phyloP scores from a whole-genome alignment of 2,888 invertebrate species.

The Dynastes grantii region DNA sequence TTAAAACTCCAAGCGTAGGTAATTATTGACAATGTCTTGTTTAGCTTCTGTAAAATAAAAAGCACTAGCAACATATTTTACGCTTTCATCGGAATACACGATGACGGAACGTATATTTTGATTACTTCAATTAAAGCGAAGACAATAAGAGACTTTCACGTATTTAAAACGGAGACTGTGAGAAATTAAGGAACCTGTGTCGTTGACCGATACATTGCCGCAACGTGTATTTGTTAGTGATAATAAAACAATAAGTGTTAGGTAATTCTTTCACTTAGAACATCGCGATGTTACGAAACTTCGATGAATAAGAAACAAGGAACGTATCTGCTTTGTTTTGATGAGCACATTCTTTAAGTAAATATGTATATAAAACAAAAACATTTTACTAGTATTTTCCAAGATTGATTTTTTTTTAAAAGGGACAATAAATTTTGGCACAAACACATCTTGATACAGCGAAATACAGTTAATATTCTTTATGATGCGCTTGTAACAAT shows the following conservation, averaged over 20 bases:
- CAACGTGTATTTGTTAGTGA: slow-evolving; percentile 24
- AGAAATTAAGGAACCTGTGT: slow-evolving; percentile 32
- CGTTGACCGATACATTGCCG: slow-evolving; percentile 36
- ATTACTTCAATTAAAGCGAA: slow-evolving; percentile 31
- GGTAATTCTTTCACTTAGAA: slow-evolving; percentile 21
- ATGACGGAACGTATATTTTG: slow-evolving; percentile 19
- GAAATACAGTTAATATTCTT: too few relatives aligned
- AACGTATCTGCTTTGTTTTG: neutral
- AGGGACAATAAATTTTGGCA: too few relatives aligned
- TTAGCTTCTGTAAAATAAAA: slow-evolving; percentile 14
- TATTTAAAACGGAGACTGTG: slow-evolving; percentile 33
- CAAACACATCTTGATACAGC: too few relatives aligned
- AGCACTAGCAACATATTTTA: slow-evolving; percentile 28
- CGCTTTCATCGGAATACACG: slow-evolving; percentile 23
- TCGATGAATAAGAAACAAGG: slow-evolving; percentile 2
- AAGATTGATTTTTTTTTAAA: too few relatives aligned
- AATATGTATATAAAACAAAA: too few relatives aligned
- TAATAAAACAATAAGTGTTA: slow-evolving; percentile 35
- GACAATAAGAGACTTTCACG: slow-evolving; percentile 41
- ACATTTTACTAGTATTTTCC: too few relatives aligned
- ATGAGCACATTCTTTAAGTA: too few relatives aligned
- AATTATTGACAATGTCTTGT: slow-evolving; percentile 19
- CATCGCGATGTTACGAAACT: neutral
- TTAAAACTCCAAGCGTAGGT: slow-evolving; percentile 10
- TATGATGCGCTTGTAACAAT: too few relatives aligned